Conservation (phyloP, 2,797 vertebrate species). For the Phoxinus dragarum region DNA sequence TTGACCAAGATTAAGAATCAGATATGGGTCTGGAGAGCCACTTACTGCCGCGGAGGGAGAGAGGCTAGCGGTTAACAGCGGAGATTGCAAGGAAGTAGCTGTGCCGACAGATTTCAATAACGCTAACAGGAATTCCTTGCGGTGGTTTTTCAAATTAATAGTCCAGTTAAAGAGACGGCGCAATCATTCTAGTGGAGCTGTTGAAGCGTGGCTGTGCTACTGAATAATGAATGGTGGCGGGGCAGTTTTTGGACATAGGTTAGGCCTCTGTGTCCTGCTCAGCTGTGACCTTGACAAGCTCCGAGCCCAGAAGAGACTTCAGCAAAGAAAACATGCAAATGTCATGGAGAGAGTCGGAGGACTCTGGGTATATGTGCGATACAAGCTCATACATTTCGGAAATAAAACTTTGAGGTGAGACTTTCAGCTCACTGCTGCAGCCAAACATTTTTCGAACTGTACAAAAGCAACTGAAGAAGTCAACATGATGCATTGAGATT, state of each 20-base stretch:
- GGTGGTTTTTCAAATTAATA: conserved; percentile 61
- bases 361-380: neutral
- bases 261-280: conserved; percentile 46
- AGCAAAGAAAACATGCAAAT: conserved; percentile 40
- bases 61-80: conserved; percentile 50
- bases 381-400: neutral
- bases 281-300: conserved; percentile 62
- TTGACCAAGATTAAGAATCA: conserved; percentile 16
- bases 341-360: conserved; percentile 25
- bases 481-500: neutral
- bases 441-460: neutral
- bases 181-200: conserved; percentile 56
- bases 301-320: conserved; percentile 42
- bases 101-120: conserved; percentile 62
- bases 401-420: neutral
- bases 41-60: conserved; percentile 43
- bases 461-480: neutral
- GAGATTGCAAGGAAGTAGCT: conserved; percentile 50
- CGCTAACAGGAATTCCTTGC: conserved; percentile 56
- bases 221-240: conserved; percentile 64
- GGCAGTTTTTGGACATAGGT: conserved; percentile 10
- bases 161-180: conserved; percentile 53
- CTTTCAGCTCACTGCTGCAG: neutral
- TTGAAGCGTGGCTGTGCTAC: conserved; percentile 39
- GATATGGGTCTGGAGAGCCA: conserved; percentile 46